Conservation (phyloP, 2,797 vertebrate species). For the Protosalanx chinensis region DNA sequence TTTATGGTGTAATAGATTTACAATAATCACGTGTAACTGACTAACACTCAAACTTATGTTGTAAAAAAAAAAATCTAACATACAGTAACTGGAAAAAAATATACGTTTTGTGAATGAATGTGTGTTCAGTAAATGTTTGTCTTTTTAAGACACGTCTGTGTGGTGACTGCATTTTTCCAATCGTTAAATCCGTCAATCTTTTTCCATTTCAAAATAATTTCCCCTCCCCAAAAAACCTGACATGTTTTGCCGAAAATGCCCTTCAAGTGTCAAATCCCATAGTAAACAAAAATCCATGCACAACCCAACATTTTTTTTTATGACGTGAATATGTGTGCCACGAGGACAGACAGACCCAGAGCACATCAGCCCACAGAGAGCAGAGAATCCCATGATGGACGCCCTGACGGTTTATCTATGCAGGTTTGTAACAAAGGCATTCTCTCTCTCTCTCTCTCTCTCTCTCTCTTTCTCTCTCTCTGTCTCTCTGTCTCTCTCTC, state of each 20-base stretch:
- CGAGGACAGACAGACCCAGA: constrained; percentile 27
- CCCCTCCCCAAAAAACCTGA: constrained; percentile 2
- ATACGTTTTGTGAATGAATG: neutral
- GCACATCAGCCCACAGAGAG: constrained; percentile 39
- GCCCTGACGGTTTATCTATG: constrained; percentile 68
- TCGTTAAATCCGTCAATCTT: constrained; percentile 17
- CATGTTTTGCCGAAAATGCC: constrained; percentile 33
- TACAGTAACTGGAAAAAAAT: constrained; percentile 56
- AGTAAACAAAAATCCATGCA: constrained; percentile 26
- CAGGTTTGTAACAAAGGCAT: constrained; percentile 71
- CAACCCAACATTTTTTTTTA: constrained; percentile 40
- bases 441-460: constrained; percentile 23
- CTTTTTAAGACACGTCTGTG: neutral
- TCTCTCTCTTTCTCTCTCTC: too few relatives aligned
- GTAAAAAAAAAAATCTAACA: constrained; percentile 67
- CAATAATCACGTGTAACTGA: too few relatives aligned
- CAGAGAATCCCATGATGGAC: constrained; percentile 55
- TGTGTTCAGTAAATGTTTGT: neutral
- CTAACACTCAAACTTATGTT: constrained; percentile 56
- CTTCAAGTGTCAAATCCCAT: constrained; percentile 35
- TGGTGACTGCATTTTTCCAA: neutral
- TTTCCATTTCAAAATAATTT: constrained; percentile 31
- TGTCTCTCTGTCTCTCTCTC: too few relatives aligned
- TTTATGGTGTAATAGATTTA: constrained; percentile 12
- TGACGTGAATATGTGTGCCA: constrained; percentile 62